Conservation (phyloP, 2,797 vertebrate genomes). For the Scarus forsteni region DNA sequence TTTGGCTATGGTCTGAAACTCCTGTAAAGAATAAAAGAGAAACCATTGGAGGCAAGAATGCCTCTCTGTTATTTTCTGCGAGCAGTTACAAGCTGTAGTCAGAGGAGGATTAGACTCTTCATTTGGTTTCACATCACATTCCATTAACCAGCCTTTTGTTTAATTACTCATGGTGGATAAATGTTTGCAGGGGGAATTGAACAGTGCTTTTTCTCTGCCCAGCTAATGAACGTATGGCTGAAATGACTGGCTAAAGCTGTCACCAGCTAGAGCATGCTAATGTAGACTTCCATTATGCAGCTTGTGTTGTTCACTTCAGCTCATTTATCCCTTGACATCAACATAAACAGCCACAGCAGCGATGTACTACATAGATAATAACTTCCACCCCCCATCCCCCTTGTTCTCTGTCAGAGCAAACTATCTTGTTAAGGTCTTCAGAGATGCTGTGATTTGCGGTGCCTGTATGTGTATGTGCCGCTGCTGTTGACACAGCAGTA, state of each 20-base stretch:
- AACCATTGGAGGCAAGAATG: not conserved
- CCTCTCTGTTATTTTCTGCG: slow-evolving; percentile 6
- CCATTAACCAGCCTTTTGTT: slow-evolving; percentile 46
- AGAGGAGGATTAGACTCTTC: slow-evolving; percentile 38
- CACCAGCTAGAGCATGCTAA: slow-evolving; percentile 12
- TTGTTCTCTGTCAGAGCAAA: slow-evolving; percentile 49
- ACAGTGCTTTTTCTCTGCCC: slow-evolving; percentile 1
- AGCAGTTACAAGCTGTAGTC: slow-evolving; percentile 11
- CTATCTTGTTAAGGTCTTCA: slow-evolving; percentile 56
- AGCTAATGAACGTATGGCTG: slow-evolving; percentile 51
- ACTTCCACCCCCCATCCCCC: slow-evolving; percentile 14
- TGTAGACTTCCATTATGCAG: slow-evolving; percentile 34
- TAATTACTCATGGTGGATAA: slow-evolving; percentile 58
- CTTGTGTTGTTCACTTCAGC: slow-evolving; percentile 40
- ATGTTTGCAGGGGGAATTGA: slow-evolving; percentile 38
- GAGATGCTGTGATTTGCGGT: slow-evolving; percentile 56
- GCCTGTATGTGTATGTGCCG: slow-evolving; percentile 28
- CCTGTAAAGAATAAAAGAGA: not conserved
- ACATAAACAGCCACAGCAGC: slow-evolving; percentile 23
- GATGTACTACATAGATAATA: slow-evolving; percentile 50
- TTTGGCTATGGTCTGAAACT: slow-evolving; percentile 15
- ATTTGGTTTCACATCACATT: slow-evolving; percentile 52
- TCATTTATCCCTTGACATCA: slow-evolving; percentile 53
- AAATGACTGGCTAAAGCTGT: slow-evolving; percentile 36
- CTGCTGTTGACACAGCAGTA: slow-evolving; percentile 76